These are phyloP conservation scores for Astreopora myriophthalma DNA, from an alignment of 64 coral and sea anemone genomes.

Conservation along the genomic window DNA sequence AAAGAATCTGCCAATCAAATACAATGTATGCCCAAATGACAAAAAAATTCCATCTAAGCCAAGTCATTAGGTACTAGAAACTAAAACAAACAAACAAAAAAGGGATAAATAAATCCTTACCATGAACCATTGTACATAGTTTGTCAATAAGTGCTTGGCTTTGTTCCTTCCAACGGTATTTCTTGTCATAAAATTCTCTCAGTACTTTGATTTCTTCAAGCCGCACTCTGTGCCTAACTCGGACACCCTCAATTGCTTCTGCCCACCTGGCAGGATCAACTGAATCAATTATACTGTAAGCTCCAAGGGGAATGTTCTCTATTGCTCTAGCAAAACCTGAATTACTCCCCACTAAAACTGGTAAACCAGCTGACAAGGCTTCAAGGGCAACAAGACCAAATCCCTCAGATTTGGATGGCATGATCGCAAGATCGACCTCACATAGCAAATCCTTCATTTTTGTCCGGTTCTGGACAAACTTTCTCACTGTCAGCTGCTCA, in stretches of 20 bases:
- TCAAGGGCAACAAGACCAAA: slow-evolving; percentile 8
- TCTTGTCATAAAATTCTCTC: background rate
- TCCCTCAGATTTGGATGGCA: background rate
- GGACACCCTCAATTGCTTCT: background rate
- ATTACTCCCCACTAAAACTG: background rate
- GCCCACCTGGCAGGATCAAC: background rate
- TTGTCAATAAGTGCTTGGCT: background rate
- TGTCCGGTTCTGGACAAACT: background rate
- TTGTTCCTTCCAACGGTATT: background rate
- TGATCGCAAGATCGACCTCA: background rate
- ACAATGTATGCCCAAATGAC: too few species aligned
- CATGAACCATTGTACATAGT: background rate
- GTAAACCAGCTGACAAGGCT: slow-evolving; percentile 13
- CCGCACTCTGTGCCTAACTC: background rate
- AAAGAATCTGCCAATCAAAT: too few species aligned
- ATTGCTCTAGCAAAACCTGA: slow-evolving; percentile 3
- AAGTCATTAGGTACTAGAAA: too few species aligned
- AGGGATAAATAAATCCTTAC: too few species aligned
- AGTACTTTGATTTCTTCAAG: background rate
- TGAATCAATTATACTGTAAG: background rate
- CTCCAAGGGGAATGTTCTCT: background rate
- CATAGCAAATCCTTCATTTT: background rate
- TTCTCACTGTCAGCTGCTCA: background rate
- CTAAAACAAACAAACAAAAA: too few species aligned
- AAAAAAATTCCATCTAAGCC: too few species aligned